These are phyloP conservation scores for Galeopsomyia nigrocyanea DNA, from an alignment of 2,888 invertebrate species.

Conservation along the genomic window DNA sequence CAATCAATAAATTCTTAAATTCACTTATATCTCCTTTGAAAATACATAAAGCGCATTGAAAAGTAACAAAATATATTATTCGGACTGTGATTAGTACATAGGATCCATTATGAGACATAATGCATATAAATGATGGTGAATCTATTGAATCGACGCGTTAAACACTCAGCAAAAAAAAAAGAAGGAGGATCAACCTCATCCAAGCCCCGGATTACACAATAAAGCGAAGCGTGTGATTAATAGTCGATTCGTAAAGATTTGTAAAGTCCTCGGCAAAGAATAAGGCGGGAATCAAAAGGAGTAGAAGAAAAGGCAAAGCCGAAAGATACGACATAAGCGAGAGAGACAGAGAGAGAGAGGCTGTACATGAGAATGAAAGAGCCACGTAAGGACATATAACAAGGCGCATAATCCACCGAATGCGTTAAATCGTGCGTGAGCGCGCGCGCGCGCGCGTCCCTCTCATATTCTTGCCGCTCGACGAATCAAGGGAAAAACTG, in stretches of 20 bases:
- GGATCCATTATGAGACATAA: no score
- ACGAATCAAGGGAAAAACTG: slow-evolving; percentile 28
- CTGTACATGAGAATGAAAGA: no score
- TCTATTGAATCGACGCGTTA: slow-evolving; percentile 28
- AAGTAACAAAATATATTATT: no score
- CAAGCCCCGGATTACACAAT: background rate
- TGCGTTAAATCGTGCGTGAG: slow-evolving; percentile 35
- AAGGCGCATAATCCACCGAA: slow-evolving; percentile 37
- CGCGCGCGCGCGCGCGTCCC: background rate
- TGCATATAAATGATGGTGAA: no score
- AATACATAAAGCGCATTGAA: no score
- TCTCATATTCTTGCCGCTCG: slow-evolving; percentile 4
- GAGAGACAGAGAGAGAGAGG: no score
- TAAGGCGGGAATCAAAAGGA: background rate
- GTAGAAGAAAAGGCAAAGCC: background rate
- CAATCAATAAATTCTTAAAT: no score
- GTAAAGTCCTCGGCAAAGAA: slow-evolving; percentile 17
- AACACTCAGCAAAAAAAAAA: slow-evolving; percentile 16
- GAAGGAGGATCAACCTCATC: background rate
- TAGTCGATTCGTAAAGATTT: slow-evolving; percentile 18
- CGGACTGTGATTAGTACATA: no score
- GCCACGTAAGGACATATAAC: slow-evolving; percentile 3
- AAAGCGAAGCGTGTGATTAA: slow-evolving; percentile 21
- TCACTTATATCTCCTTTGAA: no score
- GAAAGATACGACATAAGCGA: background rate